phyloP scores from a whole-genome alignment of 2,797 vertebrate species.

The Apogon talboti region DNA sequence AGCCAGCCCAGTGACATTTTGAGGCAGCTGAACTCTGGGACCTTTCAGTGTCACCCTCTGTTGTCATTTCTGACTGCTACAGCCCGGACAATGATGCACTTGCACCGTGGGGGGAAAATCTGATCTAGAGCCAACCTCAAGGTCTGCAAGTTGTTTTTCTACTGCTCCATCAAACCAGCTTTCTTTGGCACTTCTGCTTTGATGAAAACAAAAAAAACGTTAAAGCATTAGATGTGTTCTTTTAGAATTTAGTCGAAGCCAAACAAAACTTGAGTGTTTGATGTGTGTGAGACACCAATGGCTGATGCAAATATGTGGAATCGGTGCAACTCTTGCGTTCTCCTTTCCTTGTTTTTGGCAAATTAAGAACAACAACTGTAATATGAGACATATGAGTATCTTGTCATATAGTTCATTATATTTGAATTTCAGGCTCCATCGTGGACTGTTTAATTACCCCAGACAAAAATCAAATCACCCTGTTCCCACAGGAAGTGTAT shows the following conservation, averaged over 20 bases:
- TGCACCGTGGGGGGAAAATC: conserved; percentile 47
- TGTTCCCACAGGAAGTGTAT: conserved; percentile 65
- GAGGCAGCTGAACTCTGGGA: conserved; percentile 74
- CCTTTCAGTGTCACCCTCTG: conserved; percentile 76
- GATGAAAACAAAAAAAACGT: conserved; percentile 29
- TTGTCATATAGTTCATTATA: conserved; percentile 58
- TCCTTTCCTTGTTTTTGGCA: conserved; percentile 6
- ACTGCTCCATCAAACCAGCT: conserved; percentile 55
- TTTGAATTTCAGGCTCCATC: conserved; percentile 53
- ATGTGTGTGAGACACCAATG: conserved; percentile 31
- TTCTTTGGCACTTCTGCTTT: conserved; percentile 27
- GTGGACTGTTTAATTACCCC: conserved; percentile 78
- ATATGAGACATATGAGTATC: conserved; percentile 22
- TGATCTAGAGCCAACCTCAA: conserved; percentile 70
- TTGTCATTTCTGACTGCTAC: conserved; percentile 79
- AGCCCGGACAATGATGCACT: conserved; percentile 74
- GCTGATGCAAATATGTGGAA: conserved; percentile 41
- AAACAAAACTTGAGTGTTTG: conserved; percentile 16
- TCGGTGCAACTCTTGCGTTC: conserved; percentile 15
- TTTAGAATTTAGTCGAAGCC: conserved; percentile 22
- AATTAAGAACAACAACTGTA: conserved; percentile 17
- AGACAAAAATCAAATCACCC: conserved; percentile 71
- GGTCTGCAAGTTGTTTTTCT: conserved; percentile 67
- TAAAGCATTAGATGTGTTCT: conserved; percentile 15
- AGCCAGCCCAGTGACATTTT: conserved; percentile 70